phyloP scores from a whole-genome alignment of 2,797 vertebrate genomes.

The Sternotherus odoratus region DNA sequence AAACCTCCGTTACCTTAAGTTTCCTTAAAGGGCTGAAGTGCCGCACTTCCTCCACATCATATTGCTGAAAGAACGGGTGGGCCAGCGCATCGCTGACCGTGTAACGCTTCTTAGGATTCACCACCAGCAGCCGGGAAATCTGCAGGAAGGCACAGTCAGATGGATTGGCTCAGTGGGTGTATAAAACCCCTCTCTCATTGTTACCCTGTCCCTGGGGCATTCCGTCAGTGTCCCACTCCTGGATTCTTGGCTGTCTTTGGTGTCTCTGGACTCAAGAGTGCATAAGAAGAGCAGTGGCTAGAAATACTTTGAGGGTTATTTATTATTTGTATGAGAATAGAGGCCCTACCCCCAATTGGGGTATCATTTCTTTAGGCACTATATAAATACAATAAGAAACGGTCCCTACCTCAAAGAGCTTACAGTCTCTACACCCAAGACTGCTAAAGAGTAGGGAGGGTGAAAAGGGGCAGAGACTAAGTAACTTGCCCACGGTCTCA shows the following conservation, averaged over 20 bases:
- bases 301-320: neutral
- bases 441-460: neutral
- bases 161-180: neutral
- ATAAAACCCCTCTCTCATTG: neutral
- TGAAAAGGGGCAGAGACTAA: neutral
- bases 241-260: neutral
- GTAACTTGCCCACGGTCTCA: neutral
- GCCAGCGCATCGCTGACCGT: slow-evolving; percentile 88
- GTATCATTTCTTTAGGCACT: neutral
- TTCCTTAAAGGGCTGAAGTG: slow-evolving; percentile 93
- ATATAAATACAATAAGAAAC: neutral
- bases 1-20: slow-evolving; percentile 88
- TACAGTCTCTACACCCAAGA: neutral
- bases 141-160: slow-evolving; percentile 53
- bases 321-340: neutral
- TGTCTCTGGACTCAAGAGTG: neutral
- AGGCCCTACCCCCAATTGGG: neutral
- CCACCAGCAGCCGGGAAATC: slow-evolving; percentile 94
- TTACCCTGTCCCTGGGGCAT: no score
- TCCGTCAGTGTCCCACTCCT: neutral
- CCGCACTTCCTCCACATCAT: slow-evolving; percentile 91
- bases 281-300: neutral
- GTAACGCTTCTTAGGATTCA: slow-evolving; percentile 87
- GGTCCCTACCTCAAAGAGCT: neutral
- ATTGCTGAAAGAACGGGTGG: slow-evolving; percentile 97